phyloP scores from a whole-genome alignment of 2,113 vertebrate species.

The Microcebus griseorufus region DNA sequence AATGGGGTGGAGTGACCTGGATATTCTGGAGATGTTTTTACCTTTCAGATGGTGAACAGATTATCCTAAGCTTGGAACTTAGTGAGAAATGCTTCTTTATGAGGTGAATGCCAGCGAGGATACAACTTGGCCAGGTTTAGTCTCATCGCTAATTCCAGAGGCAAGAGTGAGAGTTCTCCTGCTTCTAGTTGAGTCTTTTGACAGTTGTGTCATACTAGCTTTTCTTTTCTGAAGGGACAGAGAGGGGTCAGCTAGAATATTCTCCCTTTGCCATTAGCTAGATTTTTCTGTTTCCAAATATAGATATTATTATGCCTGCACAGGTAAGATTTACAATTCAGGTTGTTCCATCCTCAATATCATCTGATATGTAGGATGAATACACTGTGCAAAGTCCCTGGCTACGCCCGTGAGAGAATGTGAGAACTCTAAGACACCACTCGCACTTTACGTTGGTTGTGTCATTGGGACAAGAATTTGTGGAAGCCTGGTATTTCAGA shows the following conservation, averaged over 20 bases:
- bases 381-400: not conserved
- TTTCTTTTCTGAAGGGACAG: not conserved
- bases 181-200: not conserved
- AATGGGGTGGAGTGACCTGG: not conserved
- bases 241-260: not conserved
- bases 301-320: not conserved
- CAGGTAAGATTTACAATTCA: not conserved
- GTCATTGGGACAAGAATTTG: not conserved
- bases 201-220: not conserved
- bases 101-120: not conserved
- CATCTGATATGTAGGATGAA: not conserved
- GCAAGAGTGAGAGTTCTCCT: not conserved
- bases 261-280: not conserved
- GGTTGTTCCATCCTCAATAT: not conserved
- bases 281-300: not conserved
- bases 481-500: slow-evolving; percentile 68
- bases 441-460: not conserved
- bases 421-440: not conserved
- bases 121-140: not conserved
- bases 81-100: not conserved
- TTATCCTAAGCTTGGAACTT: not conserved
- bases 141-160: not conserved
- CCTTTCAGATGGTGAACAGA: slow-evolving; percentile 6
- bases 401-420: not conserved
- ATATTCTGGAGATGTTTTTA: not conserved